phyloP scores from a whole-genome alignment of 2,888 invertebrate species.

The Phengaris alcon region DNA sequence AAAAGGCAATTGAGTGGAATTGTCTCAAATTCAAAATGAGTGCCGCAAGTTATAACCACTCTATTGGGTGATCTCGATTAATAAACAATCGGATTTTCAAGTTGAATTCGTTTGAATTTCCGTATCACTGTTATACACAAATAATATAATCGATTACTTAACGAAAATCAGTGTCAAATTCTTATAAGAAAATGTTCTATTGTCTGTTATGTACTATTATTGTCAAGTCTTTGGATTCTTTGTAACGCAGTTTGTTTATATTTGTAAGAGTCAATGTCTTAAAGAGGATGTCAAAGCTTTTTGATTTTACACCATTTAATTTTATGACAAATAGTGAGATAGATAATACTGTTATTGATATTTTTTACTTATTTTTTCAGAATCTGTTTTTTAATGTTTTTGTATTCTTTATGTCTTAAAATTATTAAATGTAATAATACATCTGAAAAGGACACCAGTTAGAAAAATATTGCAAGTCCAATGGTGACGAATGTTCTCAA shows the following conservation, averaged over 20 bases:
- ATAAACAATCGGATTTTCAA: no score
- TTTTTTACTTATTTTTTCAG: background rate
- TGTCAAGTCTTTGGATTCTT: background rate
- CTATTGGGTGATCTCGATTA: no score
- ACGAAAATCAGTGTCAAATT: conserved; percentile 25
- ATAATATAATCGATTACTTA: background rate
- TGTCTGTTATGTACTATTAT: conserved; percentile 3
- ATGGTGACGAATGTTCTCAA: no score
- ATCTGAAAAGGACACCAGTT: no score
- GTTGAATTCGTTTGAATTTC: background rate
- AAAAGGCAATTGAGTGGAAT: no score
- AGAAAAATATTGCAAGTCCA: no score
- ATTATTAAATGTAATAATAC: background rate
- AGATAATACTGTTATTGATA: background rate
- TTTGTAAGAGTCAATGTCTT: no score
- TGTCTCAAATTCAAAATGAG: no score
- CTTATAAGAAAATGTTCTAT: conserved; percentile 12
- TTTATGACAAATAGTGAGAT: background rate
- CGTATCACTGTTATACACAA: background rate
- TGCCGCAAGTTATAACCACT: no score
- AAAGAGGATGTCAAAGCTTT: background rate
- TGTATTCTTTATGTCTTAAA: background rate
- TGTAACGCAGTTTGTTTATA: background rate
- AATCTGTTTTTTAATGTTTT: background rate
- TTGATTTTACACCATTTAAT: background rate